phyloP scores from a whole-genome alignment of 2,113 vertebrate genomes.

The Anseranas semipalmata region DNA sequence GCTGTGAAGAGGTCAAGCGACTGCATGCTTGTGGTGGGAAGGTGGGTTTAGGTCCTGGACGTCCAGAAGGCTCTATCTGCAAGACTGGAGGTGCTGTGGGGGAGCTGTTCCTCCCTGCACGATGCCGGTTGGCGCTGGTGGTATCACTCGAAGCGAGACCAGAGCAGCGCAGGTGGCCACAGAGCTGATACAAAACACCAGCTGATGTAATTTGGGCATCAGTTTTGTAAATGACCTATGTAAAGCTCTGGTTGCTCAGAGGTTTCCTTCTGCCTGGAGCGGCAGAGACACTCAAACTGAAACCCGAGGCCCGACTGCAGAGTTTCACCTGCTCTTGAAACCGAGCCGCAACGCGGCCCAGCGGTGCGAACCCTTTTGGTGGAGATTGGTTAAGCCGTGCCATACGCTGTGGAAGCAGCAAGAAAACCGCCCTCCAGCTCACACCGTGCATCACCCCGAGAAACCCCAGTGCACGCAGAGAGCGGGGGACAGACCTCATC shows the following conservation, averaged over 20 bases:
- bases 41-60: background rate
- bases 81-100: background rate
- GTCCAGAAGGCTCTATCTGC: background rate
- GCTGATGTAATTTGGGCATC: background rate
- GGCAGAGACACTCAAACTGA: slow-evolving; percentile 34
- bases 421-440: background rate
- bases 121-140: background rate
- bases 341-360: background rate
- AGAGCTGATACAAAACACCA: background rate
- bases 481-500: fast-evolving
- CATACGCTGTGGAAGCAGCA: background rate
- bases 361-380: background rate
- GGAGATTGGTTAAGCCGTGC: background rate
- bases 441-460: background rate
- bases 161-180: background rate
- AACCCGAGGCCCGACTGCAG: slow-evolving; percentile 5
- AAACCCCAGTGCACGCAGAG: background rate
- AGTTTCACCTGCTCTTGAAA: slow-evolving; percentile 58
- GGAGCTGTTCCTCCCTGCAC: background rate
- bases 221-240: background rate
- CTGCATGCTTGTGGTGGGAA: background rate
- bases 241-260: slow-evolving; percentile 12
- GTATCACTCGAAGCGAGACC: background rate
- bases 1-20: fast-evolving
- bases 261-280: slow-evolving; percentile 18